A percentile compares a stretch with the other conserved stretches of the same genome.
Conservation (phyloP, 2,113 vertebrate species). For the Ammodytes dubius region DNA sequence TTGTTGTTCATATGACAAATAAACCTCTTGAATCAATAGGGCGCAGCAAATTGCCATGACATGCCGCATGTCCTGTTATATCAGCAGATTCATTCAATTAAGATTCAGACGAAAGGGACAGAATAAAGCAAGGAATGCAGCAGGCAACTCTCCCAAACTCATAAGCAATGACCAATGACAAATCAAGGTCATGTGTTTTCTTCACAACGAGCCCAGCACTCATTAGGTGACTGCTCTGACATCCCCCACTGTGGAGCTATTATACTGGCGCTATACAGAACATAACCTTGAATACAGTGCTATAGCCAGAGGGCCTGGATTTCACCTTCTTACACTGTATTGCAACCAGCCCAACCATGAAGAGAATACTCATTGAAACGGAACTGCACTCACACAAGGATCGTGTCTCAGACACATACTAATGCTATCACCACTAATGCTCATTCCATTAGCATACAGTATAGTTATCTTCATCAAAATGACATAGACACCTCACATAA, state of each 20-base stretch:
- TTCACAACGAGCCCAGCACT: not conserved
- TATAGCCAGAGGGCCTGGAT: slow-evolving; percentile 33
- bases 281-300: slow-evolving; percentile 37
- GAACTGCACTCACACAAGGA: slow-evolving; percentile 15
- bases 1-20: too few relatives aligned
- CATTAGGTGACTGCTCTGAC: not conserved
- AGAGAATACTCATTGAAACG: slow-evolving; percentile 45
- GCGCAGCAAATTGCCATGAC: too few relatives aligned
- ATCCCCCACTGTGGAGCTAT: slow-evolving; percentile 2
- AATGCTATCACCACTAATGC: slow-evolving; percentile 15
- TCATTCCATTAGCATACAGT: not conserved
- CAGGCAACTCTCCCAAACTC: not conserved
- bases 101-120: too few relatives aligned
- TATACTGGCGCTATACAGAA: not conserved
- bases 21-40: too few relatives aligned
- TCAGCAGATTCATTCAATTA: not conserved
- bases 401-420: slow-evolving; percentile 7
- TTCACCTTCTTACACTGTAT: slow-evolving; percentile 50
- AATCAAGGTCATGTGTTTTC: not conserved
- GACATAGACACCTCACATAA: not conserved
- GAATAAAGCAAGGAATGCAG: not conserved
- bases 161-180: not conserved
- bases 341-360: slow-evolving; percentile 51
- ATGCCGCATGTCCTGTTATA: not conserved
- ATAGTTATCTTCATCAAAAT: not conserved